Evolutionary conservation across 2,797 vertebrate species (phyloP).

Genomic region (Presbytis comata): DNA sequence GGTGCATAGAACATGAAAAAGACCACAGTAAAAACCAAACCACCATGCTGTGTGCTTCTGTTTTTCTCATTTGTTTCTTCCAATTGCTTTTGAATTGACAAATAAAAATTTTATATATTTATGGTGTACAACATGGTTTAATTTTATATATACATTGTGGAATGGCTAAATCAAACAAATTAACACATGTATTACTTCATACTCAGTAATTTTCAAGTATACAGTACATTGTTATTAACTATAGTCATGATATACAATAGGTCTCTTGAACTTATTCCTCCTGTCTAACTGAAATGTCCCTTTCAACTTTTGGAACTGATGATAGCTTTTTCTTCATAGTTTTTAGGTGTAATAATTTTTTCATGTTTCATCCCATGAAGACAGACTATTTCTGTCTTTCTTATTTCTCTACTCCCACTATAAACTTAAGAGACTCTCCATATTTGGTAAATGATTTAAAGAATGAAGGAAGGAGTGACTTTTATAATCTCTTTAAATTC

Average conservation of each 20-base stretch:
- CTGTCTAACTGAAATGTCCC: neutral
- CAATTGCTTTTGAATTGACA: neutral
- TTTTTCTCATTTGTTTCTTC: neutral
- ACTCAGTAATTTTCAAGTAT: neutral
- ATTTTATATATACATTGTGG: neutral
- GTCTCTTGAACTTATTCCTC: neutral
- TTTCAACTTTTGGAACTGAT: neutral
- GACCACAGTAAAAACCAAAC: neutral
- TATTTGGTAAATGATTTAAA: neutral
- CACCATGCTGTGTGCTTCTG: neutral
- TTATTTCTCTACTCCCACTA: neutral
- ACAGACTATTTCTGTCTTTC: neutral
- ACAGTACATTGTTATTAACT: neutral
- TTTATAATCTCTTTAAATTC: conserved; percentile 10
- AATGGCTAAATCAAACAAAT: neutral
- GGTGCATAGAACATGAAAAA: neutral
- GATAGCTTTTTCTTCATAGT: neutral
- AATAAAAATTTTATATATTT: neutral
- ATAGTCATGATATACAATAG: neutral
- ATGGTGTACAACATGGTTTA: neutral
- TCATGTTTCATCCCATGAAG: neutral
- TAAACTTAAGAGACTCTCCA: neutral
- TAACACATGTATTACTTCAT: neutral
- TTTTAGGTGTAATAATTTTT: neutral
- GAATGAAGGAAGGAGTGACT: neutral